Evolutionary conservation across 2,797 vertebrate genomes (phyloP), one percentile per base, ranked within the genome.

Genomic region (Gymnothorax javanicus): DNA sequence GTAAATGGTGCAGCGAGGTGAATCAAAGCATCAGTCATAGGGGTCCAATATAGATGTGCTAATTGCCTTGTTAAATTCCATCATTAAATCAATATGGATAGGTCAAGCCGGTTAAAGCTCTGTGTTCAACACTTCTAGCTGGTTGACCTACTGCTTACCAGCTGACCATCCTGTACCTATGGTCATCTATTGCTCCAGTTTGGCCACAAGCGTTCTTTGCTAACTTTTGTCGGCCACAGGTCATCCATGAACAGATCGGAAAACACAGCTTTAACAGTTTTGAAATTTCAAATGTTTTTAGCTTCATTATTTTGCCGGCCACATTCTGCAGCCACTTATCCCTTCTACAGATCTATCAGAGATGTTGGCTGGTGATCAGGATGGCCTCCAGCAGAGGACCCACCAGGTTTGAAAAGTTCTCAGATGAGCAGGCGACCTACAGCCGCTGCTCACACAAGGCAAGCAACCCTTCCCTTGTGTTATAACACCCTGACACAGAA

Each of bases 301-400:
- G 33, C 33, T 43, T 43, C 33, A 43, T 43, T 43, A 43, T 43
- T 43, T 43, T 1, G 33, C 33, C 2, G 33, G 33, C 50, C 15
- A 20, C 69, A 58, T 77, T 23, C 27, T 85, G 54, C 4, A 27
- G n/a, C 67, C 56, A 43, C 25, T n/a, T 50, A 54, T 82, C 59
- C 59, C 27, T 7, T 33, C 43, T 33, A 13, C 90, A 97, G 96
- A 96, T 97, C 91, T 97, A 97, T 93, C 96, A 96, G 59, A 94
- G 95, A 87, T 97, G 96, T 89, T 97, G 96, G 96, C 84, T 97
- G 20, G 96, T 97, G 25, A 95, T 97, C 91, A 97, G 96, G 93
- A 97, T 96, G 52, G 96, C 96, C 83, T 97, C 96, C 7, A 97
- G 96, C 92, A 97, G 96, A 92, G 96, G 96, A 56, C 96, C 96